Conservation (phyloP, 2,797 vertebrate species). For the Falco peregrinus region DNA sequence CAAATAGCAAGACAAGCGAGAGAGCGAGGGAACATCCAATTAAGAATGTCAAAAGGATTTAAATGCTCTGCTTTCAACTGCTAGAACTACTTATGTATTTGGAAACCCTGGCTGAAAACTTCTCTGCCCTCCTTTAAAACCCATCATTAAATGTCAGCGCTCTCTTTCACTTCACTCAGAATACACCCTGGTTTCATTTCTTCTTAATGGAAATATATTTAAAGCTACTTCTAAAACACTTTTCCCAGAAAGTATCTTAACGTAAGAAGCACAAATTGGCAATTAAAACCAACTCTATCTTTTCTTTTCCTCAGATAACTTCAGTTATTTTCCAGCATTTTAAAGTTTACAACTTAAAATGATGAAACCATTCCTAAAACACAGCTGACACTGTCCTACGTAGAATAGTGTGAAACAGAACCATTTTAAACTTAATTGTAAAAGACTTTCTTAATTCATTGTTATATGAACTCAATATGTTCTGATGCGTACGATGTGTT, state of each 20-base stretch:
- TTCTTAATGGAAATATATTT: not conserved
- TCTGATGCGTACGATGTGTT: not conserved
- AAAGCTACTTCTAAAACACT: not conserved
- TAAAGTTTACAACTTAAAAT: not conserved
- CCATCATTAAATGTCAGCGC: constrained; percentile 28
- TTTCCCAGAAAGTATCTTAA: not conserved
- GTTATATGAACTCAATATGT: not conserved
- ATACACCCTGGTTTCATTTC: not conserved
- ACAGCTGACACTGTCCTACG: not conserved
- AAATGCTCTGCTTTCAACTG: constrained; percentile 32
- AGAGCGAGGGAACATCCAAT: constrained; percentile 4
- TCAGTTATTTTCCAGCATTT: not conserved
- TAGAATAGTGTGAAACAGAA: not conserved
- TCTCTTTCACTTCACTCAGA: constrained; percentile 8
- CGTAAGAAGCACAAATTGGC: not conserved
- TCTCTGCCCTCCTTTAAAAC: constrained; percentile 34
- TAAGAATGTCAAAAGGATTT: constrained; percentile 61
- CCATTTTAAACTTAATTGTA: not conserved
- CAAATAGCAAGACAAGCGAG: not conserved
- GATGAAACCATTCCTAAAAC: not conserved
- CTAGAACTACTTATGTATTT: constrained; percentile 23
- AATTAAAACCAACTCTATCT: not conserved
- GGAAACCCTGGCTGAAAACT: constrained; percentile 5
- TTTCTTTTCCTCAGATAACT: not conserved
- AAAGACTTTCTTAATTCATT: not conserved